Evolutionary conservation across 2,888 invertebrate species (phyloP), one percentile per base, ranked within the genome.

Genomic region (Cheilosia pagana): DNA sequence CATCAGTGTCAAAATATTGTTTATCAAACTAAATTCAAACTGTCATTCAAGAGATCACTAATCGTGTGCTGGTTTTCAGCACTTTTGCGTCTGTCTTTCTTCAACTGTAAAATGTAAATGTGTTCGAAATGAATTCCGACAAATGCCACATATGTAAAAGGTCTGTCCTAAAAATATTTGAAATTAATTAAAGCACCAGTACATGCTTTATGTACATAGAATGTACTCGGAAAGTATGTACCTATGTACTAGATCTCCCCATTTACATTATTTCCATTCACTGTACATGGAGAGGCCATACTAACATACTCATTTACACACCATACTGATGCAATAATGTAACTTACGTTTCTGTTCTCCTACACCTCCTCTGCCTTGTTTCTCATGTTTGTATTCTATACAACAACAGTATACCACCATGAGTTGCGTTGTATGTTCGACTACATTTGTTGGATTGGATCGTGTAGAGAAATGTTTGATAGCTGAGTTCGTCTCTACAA

Each of bases 351-450:
- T 50, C 19, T 41, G 57, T 70, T 48, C 0, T 10, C 35, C 12
- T 59, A 45, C 53, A 25, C 53, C n/a, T 28, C 55, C 62, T 74
- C 53, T n/a, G n/a, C n/a, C n/a, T n/a, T n/a, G 41, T 41, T 60
- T 75, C 39, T 43, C 39, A 41, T 57, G 41, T 50, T 14, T 12
- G 21, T 19, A 48, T 10, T 39, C 43, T 35, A 16, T 60, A 81
- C 60, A 68, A 68, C 23, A 50, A 25, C 23, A 41, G 57, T 85
- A 85, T 45, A 59, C 70, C 74, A 79, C 70, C 65, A 39, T 59
- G 35, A n/a, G 70, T 81, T 71, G 71, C 57, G 83, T 74, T 79
- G 83, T 78, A 57, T 79, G 83, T 83, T 82, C 62, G 79, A 83
- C 72, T 72, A 72, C 31, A 77, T 82, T 57, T 82, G 82, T 78